Conservation (phyloP, 2,113 vertebrate genomes). For the Atherinomorus stipes region DNA sequence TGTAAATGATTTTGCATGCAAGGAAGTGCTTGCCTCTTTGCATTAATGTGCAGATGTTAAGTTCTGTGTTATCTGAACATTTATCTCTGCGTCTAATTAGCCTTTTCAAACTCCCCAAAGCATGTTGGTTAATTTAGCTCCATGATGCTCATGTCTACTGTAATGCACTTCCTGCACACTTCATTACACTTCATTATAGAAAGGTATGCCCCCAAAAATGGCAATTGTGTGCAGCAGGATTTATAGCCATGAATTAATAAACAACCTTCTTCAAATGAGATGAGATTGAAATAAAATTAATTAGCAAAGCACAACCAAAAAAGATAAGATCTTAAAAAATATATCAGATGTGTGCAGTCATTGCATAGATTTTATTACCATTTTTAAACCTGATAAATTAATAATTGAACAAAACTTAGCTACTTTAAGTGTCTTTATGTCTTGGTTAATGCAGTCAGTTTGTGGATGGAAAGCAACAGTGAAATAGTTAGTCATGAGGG, state of each 20-base stretch:
- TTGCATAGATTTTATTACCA: slow-evolving; percentile 28
- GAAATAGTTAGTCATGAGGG: slow-evolving; percentile 24
- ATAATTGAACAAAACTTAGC: slow-evolving; percentile 10
- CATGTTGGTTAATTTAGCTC: slow-evolving; percentile 14
- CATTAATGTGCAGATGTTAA: slow-evolving; percentile 27
- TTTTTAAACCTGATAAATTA: slow-evolving; percentile 40
- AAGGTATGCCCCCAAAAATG: slow-evolving; percentile 8
- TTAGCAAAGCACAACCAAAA: slow-evolving; percentile 15
- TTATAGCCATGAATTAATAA: slow-evolving; percentile 32
- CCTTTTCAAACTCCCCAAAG: slow-evolving; percentile 30
- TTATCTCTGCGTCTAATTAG: slow-evolving; percentile 15
- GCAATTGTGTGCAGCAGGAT: slow-evolving; percentile 31
- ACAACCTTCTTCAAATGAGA: slow-evolving; percentile 39
- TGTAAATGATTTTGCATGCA: slow-evolving; percentile 8
- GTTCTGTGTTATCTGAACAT: slow-evolving; percentile 25
- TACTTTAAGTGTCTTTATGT: not conserved
- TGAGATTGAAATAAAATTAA: slow-evolving; percentile 50
- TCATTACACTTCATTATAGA: slow-evolving; percentile 24
- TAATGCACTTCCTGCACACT: slow-evolving; percentile 11
- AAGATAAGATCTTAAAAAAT: not conserved
- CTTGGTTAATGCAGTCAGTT: not conserved
- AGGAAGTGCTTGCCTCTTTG: slow-evolving; percentile 3
- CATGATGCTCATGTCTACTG: not conserved
- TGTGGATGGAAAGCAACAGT: slow-evolving; percentile 4
- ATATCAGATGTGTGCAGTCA: slow-evolving; percentile 8